phyloP scores from a whole-genome alignment of 2,797 vertebrate species.

The Muscicapa striata region DNA sequence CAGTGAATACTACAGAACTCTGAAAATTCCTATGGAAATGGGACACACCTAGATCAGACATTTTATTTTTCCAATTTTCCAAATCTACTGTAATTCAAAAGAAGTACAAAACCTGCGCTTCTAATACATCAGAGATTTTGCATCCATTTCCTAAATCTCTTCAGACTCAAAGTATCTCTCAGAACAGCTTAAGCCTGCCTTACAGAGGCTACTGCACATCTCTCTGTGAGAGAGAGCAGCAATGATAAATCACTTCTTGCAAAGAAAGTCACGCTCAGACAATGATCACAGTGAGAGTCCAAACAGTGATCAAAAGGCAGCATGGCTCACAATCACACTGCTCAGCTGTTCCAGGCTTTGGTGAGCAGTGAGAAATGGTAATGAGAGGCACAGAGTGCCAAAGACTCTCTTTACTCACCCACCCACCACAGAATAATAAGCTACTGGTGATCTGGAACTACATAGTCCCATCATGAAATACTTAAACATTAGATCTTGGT shows the following conservation, averaged over 20 bases:
- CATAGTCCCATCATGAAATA: not conserved
- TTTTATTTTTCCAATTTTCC: not conserved
- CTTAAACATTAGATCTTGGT: not conserved
- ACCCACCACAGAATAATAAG: not conserved
- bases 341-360: not conserved
- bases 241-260: not conserved
- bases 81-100: not conserved
- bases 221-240: not conserved
- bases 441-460: not conserved
- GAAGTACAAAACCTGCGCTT: not conserved
- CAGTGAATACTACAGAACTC: not conserved
- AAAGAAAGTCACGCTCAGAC: not conserved
- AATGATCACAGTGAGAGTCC: not conserved
- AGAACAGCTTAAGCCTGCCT: not conserved
- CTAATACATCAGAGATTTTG: not conserved
- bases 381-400: not conserved
- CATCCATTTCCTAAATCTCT: not conserved
- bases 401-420: not conserved
- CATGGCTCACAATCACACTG: not conserved
- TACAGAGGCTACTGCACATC: not conserved
- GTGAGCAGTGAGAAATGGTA: not conserved
- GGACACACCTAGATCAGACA: not conserved
- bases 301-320: slow-evolving; percentile 9
- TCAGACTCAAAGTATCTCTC: not conserved
- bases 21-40: not conserved